Conservation (phyloP, 2,797 vertebrate species). For the Tachyglossus aculeatus region DNA sequence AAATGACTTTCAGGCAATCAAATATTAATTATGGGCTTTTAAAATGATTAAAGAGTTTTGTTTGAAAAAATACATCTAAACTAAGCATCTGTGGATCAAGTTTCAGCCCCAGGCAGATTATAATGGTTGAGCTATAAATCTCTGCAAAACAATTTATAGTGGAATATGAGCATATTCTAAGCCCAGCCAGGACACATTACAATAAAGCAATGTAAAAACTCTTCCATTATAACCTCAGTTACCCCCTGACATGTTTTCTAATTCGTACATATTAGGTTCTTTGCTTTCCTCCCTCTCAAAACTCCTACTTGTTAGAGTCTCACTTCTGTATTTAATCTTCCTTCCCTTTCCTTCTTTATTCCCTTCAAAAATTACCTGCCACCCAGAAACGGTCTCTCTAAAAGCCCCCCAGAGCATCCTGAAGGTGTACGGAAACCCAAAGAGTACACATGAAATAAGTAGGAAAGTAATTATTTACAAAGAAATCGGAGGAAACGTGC, state of each 20-base stretch:
- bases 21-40: constrained; percentile 33
- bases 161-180: constrained; percentile 28
- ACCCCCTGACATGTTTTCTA: constrained; percentile 14
- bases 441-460: not conserved
- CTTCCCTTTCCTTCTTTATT: not conserved
- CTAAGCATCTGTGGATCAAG: constrained; percentile 17
- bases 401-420: not conserved
- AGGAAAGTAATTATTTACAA: no score
- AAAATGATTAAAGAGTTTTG: constrained; percentile 28
- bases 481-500: no score
- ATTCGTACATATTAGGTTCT: not conserved
- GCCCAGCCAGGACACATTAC: constrained; percentile 7
- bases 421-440: not conserved
- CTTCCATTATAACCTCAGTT: not conserved
- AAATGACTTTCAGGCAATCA: constrained; percentile 1
- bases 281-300: not conserved
- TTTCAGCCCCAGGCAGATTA: constrained; percentile 23
- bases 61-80: constrained; percentile 25
- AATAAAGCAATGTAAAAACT: constrained; percentile 11
- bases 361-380: constrained; percentile 8
- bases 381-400: not conserved
- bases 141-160: constrained; percentile 11
- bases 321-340: constrained; percentile 15
- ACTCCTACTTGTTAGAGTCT: not conserved
- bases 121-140: constrained; percentile 36